These are phyloP conservation scores for Uropetala carovei DNA, from an alignment of 2,888 invertebrate species.

Conservation along the genomic window DNA sequence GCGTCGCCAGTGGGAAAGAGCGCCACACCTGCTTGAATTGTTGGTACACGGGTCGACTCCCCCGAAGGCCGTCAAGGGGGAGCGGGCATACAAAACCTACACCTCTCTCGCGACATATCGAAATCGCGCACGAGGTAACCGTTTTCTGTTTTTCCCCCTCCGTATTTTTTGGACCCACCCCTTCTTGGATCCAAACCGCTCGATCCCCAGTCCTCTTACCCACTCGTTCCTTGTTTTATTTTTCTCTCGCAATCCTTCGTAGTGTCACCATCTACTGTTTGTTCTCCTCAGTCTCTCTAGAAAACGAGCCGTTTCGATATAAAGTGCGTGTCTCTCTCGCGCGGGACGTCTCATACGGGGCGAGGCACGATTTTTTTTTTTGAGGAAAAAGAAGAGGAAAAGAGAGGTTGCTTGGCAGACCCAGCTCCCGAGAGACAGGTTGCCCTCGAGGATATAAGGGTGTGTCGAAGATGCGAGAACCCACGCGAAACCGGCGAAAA, in stretches of 20 bases:
- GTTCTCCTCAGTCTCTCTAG: not conserved
- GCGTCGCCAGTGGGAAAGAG: constrained; percentile 3
- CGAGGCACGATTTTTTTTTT: constrained; percentile 39
- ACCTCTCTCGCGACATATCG: constrained; percentile 18
- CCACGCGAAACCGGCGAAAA: constrained; percentile 12
- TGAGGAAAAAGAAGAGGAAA: not conserved
- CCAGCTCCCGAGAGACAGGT: constrained; percentile 48
- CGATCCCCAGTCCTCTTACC: not conserved
- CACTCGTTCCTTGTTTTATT: not conserved
- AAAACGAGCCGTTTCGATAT: constrained; percentile 3
- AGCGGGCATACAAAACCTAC: not conserved
- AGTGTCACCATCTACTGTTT: not conserved
- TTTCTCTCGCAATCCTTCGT: not conserved
- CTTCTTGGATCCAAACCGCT: not conserved
- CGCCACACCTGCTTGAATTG: constrained; percentile 58
- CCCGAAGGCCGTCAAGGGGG: not conserved
- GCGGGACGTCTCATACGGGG: not conserved
- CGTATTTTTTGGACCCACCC: constrained; percentile 27
- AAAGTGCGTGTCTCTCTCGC: not conserved
- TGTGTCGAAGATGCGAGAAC: constrained; percentile 40
- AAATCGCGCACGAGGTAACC: not conserved
- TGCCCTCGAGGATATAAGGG: constrained; percentile 37
- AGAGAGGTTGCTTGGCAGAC: constrained; percentile 14
- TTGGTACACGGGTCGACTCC: constrained; percentile 38
- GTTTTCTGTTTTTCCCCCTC: not conserved